Evolutionary conservation across 2,888 invertebrate species (phyloP).

Genomic region (Steinernema carpocapsae): DNA sequence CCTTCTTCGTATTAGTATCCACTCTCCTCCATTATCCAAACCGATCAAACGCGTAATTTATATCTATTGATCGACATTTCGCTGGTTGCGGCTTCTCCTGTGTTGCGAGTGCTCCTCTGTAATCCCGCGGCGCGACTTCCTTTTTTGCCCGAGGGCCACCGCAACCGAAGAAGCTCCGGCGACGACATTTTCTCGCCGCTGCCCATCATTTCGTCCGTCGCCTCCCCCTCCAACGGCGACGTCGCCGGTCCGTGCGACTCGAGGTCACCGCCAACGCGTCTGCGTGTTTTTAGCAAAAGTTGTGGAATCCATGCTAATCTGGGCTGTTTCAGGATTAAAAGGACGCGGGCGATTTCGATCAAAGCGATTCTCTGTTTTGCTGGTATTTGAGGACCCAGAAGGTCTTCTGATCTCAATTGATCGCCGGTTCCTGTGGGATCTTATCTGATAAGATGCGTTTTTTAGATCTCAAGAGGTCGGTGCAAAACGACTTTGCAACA

Average conservation of each 20-base stretch:
- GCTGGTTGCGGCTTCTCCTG: background rate
- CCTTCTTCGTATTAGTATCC: background rate
- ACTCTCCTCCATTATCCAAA: background rate
- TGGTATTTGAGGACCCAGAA: too few relatives aligned
- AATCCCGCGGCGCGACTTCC: slow-evolving; percentile 22
- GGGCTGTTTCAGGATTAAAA: too few relatives aligned
- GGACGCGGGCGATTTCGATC: too few relatives aligned
- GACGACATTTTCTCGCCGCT: slow-evolving; percentile 18
- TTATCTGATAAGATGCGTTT: too few relatives aligned
- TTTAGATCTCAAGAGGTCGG: too few relatives aligned
- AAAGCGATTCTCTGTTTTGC: too few relatives aligned
- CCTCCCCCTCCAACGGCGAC: background rate
- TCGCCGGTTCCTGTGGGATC: too few relatives aligned
- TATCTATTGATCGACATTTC: slow-evolving; percentile 13
- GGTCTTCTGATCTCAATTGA: too few relatives aligned
- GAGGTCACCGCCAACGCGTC: too few relatives aligned
- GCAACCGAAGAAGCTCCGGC: background rate
- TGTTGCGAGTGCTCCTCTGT: slow-evolving; percentile 33
- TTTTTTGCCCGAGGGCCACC: slow-evolving; percentile 33
- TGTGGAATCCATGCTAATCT: too few relatives aligned
- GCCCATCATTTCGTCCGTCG: slow-evolving; percentile 1
- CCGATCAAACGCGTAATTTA: slow-evolving; percentile 2
- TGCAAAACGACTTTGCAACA: too few relatives aligned
- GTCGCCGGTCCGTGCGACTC: background rate
- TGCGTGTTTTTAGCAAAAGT: too few relatives aligned